Conservation (phyloP, 2,888 invertebrate genomes). For the Autographa gamma region DNA sequence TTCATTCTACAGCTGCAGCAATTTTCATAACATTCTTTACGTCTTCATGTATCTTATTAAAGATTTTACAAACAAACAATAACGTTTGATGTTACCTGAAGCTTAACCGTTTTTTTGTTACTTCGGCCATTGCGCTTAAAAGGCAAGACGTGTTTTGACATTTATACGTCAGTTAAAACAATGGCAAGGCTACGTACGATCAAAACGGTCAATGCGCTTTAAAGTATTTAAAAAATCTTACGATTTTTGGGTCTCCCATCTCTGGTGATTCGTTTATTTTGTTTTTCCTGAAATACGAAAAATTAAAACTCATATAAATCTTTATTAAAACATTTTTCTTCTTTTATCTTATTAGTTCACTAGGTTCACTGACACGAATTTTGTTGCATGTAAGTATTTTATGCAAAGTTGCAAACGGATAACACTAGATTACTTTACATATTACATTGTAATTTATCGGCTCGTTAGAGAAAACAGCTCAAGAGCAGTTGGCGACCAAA, state of each 20-base stretch:
- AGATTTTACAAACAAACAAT: constrained; percentile 13
- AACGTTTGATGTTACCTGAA: constrained; percentile 15
- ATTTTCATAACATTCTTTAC: neutral
- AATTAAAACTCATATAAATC: constrained; percentile 31
- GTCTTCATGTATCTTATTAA: constrained; percentile 7
- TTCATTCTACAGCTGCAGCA: constrained; percentile 6
- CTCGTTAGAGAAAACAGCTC: constrained; percentile 76
- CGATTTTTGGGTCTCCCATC: constrained; percentile 67
- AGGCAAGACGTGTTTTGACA: constrained; percentile 42
- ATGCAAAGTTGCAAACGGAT: constrained; percentile 44
- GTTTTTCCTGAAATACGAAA: constrained; percentile 73
- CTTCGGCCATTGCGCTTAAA: constrained; percentile 25
- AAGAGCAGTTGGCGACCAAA: constrained; percentile 69
- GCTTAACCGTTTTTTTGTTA: constrained; percentile 18
- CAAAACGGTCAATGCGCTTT: constrained; percentile 25
- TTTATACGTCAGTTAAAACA: constrained; percentile 28
- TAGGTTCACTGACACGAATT: constrained; percentile 27
- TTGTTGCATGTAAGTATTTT: constrained; percentile 36
- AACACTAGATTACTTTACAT: constrained; percentile 58
- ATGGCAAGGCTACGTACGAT: constrained; percentile 41
- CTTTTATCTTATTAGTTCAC: constrained; percentile 7
- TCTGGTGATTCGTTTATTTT: constrained; percentile 67
- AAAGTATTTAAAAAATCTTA: constrained; percentile 63
- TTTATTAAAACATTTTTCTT: neutral
- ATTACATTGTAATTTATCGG: constrained; percentile 70